Base-by-base conservation (phyloP, 2,888 invertebrate genomes). In the Conops quadrifasciatus region DNA sequence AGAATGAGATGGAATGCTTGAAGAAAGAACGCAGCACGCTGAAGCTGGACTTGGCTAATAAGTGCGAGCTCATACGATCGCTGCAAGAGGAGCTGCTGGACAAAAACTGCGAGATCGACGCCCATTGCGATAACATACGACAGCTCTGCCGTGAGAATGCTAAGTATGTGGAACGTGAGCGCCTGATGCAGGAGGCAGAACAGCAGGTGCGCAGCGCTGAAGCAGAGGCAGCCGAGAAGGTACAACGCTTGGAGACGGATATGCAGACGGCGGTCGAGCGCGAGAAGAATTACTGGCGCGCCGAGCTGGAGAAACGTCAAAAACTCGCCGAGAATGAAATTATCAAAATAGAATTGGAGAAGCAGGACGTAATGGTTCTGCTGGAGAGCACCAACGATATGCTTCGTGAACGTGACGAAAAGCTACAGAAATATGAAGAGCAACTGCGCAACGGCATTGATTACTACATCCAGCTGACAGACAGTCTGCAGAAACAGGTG, bases 261-360 rank as follows among this genome's bases (percentile, higher is more conserved):
- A 83, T 87, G 78, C 84, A 87, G 76, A 78, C 82, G 26, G 85
- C 87, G 43, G 75, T 88, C 5, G 83, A 87, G 72, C 82, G 84
- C 2, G 87, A 88, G 78, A 83, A 87, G 76, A 79, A 80, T 65
- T 85, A 87, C 75, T 85, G 87, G 77, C 84, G 87, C 13, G 84
- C 81, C 1, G 88, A 89, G 78, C 80, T 89, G 71, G 88, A 88
- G 75, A 88, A 88, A 77, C 88, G 88, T 43, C 88, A 89, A 79
- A 87, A 87, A 71, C 86, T 88, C 74, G 88, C 88, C 69, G 88
- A 89, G 79, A 88, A 88, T 70, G 88, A 85, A 75, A 85, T 89
- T 7, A 88, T 88, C 60, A 87, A 88, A 75, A 85, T 87, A 74
- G 88, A 89, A 78, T 73, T 88, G 28, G 88, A 89, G 77, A 88